Evolutionary conservation across 2,888 invertebrate genomes (phyloP).

Genomic region (Reticulitermes lucifugus): DNA sequence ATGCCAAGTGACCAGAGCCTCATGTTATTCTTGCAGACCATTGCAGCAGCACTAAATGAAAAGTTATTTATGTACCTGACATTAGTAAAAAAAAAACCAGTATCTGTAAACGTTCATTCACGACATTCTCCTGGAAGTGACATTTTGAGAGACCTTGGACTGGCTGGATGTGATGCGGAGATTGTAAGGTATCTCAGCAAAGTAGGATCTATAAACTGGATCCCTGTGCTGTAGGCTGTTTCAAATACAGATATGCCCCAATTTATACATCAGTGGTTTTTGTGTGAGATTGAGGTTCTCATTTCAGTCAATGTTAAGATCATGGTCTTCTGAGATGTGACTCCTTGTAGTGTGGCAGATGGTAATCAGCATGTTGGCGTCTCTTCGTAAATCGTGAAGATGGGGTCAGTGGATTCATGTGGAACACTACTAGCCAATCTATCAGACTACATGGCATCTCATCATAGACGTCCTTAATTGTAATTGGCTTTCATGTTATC

Average conservation of each 20-base stretch:
- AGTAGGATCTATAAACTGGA: constrained; percentile 19
- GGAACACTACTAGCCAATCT: no score
- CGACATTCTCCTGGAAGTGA: constrained; percentile 26
- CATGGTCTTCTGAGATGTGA: no score
- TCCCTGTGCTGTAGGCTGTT: neutral
- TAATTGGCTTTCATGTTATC: no score
- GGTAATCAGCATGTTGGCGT: no score
- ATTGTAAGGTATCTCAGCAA: constrained; percentile 52
- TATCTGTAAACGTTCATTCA: constrained; percentile 35
- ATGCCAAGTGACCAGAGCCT: constrained; percentile 55
- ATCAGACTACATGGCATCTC: no score
- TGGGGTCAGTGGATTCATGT: no score
- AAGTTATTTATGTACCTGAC: constrained; percentile 56
- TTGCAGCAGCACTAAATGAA: constrained; percentile 55
- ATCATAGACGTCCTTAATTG: no score
- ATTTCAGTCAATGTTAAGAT: no score
- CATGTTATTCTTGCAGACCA: constrained; percentile 54
- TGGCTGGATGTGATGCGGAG: constrained; percentile 53
- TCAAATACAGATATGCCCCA: neutral
- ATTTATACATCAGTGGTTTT: no score
- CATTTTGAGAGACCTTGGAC: constrained; percentile 39
- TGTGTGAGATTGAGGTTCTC: no score
- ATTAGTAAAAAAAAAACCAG: constrained; percentile 40
- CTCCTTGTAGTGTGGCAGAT: no score
- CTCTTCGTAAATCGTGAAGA: no score